These are phyloP conservation scores for Drosophila paramelanica DNA, from an alignment of 2,888 invertebrate genomes.

Conservation along the genomic window DNA sequence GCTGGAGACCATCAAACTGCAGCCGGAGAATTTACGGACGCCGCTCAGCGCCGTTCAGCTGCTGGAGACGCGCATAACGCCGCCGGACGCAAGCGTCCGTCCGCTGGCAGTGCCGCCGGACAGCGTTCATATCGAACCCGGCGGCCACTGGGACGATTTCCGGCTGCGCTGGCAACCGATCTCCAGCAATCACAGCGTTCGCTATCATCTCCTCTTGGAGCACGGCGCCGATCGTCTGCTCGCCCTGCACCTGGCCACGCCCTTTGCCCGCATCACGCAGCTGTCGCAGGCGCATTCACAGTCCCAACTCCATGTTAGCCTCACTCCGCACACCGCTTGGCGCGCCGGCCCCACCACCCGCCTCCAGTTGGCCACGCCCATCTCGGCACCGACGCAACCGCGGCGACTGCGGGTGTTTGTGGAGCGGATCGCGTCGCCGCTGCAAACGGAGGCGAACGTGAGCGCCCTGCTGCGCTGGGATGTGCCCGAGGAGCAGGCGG, in stretches of 20 bases:
- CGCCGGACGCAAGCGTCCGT: constrained; percentile 87
- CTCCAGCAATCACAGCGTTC: constrained; percentile 90
- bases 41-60: constrained; percentile 52
- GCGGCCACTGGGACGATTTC: constrained; percentile 93
- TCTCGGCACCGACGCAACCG: constrained; percentile 92
- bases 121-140: constrained; percentile 88
- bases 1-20: constrained; percentile 85
- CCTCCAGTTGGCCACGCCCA: constrained; percentile 90
- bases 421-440: constrained; percentile 85
- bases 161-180: constrained; percentile 93
- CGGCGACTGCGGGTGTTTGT: constrained; percentile 90
- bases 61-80: background rate
- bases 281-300: constrained; percentile 86
- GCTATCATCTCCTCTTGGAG: constrained; percentile 86
- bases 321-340: constrained; percentile 94
- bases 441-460: constrained; percentile 78
- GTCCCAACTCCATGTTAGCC: constrained; percentile 89
- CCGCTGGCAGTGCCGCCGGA: constrained; percentile 89
- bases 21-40: constrained; percentile 67
- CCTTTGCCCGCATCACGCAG: constrained; percentile 84
- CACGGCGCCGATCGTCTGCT: constrained; percentile 42
- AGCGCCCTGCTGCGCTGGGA: constrained; percentile 93
- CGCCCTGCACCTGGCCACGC: constrained; percentile 62
- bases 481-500: constrained; percentile 86
- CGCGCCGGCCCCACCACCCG: constrained; percentile 89